phyloP scores from a whole-genome alignment of 2,888 invertebrate genomes.

The Tinea semifulvella region DNA sequence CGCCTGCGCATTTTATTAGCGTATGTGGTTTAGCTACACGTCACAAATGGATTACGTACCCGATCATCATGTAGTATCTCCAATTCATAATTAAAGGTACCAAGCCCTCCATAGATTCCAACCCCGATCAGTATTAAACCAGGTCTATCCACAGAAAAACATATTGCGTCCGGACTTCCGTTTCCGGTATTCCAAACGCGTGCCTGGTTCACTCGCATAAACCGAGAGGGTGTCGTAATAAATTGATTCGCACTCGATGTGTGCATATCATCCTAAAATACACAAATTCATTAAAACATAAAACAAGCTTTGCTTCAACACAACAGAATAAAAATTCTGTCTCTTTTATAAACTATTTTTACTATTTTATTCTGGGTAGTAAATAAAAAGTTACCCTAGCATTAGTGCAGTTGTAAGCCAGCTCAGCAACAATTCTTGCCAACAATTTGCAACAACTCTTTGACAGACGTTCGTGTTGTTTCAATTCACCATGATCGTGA shows the following conservation, averaged over 20 bases:
- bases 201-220: slow-evolving; percentile 88
- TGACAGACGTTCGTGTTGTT: slow-evolving; percentile 66
- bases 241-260: slow-evolving; percentile 65
- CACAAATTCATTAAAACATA: neutral
- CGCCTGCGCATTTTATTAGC: too few relatives aligned
- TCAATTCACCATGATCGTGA: slow-evolving; percentile 57
- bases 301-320: neutral
- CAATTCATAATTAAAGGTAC: slow-evolving; percentile 89
- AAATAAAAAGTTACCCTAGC: slow-evolving; percentile 37
- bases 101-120: slow-evolving; percentile 89
- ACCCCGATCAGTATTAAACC: slow-evolving; percentile 92
- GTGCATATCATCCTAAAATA: slow-evolving; percentile 66
- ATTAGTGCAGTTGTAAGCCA: slow-evolving; percentile 59
- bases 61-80: slow-evolving; percentile 80
- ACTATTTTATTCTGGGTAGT: too few relatives aligned
- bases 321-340: neutral
- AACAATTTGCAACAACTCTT: slow-evolving; percentile 79
- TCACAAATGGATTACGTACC: too few relatives aligned
- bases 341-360: neutral
- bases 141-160: slow-evolving; percentile 89
- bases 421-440: slow-evolving; percentile 86
- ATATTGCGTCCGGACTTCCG: slow-evolving; percentile 96
- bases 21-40: too few relatives aligned
- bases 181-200: slow-evolving; percentile 97
- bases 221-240: slow-evolving; percentile 87